Conservation (phyloP, 2,113 vertebrate genomes). For the Chloropsis hardwickii region DNA sequence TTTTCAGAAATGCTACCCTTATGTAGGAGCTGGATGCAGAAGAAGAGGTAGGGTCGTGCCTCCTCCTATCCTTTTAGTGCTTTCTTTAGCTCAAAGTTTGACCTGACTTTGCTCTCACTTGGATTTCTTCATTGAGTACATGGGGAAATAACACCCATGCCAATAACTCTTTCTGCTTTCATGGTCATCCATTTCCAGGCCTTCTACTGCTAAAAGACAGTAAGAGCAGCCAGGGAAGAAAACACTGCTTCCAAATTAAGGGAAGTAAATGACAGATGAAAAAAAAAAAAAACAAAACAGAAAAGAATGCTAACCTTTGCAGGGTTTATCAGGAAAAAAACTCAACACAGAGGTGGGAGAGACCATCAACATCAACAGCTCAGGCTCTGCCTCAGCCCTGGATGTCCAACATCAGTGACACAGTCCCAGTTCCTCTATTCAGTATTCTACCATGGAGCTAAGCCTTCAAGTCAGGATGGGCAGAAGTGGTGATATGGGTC, state of each 20-base stretch:
- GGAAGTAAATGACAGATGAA: neutral
- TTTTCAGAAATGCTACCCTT: neutral
- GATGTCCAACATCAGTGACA: neutral
- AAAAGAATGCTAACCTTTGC: neutral
- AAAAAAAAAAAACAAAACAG: neutral
- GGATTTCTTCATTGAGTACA: neutral
- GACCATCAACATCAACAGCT: rapidly evolving
- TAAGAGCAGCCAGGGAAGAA: neutral
- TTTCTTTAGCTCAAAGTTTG: neutral
- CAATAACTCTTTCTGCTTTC: neutral
- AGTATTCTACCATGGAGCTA: neutral
- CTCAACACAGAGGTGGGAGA: neutral
- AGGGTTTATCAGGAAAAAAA: neutral
- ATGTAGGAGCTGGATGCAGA: neutral
- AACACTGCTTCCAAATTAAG: neutral
- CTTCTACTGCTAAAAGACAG: neutral
- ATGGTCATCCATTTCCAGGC: neutral
- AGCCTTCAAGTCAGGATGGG: neutral
- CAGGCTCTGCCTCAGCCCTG: neutral
- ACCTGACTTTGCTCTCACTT: neutral
- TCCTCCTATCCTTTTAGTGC: neutral
- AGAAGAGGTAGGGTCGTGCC: neutral
- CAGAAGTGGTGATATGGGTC: neutral
- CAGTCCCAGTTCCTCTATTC: neutral
- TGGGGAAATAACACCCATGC: neutral